These are phyloP conservation scores for Malaclemys terrapin DNA, from an alignment of 2,113 vertebrate species.

Conservation along the genomic window DNA sequence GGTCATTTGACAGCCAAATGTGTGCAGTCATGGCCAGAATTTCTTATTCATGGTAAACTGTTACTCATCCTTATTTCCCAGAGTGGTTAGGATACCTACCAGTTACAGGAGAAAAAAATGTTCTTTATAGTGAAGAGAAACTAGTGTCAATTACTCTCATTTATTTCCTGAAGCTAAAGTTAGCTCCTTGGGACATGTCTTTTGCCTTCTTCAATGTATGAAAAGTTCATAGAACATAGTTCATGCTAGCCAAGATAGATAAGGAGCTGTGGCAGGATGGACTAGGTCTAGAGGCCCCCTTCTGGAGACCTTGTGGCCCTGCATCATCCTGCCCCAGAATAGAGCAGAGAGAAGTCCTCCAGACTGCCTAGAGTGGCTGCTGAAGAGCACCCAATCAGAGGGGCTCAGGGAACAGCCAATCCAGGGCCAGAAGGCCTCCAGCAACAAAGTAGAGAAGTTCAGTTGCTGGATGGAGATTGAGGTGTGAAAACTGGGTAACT, in stretches of 20 bases:
- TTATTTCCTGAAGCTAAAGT: not conserved
- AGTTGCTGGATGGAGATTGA: too few relatives aligned
- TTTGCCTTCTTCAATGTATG: not conserved
- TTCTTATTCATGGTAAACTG: not conserved
- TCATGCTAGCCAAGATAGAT: not conserved
- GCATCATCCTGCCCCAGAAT: too few relatives aligned
- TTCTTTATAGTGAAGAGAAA: not conserved
- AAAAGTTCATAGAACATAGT: not conserved
- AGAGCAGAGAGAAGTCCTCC: too few relatives aligned
- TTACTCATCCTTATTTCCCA: fast-evolving
- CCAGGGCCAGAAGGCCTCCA: too few relatives aligned
- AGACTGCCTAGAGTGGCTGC: too few relatives aligned
- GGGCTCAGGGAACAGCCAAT: too few relatives aligned
- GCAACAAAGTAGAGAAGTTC: too few relatives aligned
- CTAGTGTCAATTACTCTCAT: not conserved
- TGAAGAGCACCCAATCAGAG: too few relatives aligned
- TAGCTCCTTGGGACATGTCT: not conserved
- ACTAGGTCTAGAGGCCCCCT: too few relatives aligned
- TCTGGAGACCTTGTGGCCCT: too few relatives aligned
- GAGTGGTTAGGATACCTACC: not conserved
- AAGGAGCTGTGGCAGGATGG: not conserved
- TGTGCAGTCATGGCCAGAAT: not conserved
- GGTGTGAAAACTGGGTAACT: too few relatives aligned
- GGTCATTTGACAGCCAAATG: not conserved
- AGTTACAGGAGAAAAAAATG: not conserved